phyloP scores from a whole-genome alignment of 2,797 vertebrate genomes.

The Cynopterus sphinx region DNA sequence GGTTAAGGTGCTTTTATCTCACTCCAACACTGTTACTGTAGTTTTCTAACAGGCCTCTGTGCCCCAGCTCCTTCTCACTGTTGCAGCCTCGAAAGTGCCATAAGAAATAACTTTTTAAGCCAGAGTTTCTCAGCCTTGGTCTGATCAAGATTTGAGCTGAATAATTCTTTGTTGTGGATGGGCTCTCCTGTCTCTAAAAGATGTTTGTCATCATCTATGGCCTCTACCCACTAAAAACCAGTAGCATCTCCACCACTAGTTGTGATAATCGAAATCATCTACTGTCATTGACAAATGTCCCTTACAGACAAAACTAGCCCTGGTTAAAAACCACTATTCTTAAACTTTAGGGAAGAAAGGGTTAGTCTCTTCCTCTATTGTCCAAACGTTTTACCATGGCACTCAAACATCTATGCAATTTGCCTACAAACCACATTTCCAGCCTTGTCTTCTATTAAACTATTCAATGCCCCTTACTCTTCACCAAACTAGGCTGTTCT shows the following conservation, averaged over 20 bases:
- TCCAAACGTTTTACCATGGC: neutral
- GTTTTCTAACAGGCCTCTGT: neutral
- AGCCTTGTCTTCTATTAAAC: neutral
- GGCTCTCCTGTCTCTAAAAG: neutral
- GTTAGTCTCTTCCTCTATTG: neutral
- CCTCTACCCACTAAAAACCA: neutral
- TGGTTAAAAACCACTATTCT: neutral
- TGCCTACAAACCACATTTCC: neutral
- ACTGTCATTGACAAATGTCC: neutral
- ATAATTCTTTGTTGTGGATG: neutral
- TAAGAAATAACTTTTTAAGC: neutral
- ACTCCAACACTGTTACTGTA: neutral
- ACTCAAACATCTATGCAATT: neutral
- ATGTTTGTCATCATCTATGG: neutral
- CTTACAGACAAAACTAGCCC: neutral
- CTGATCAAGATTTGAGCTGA: neutral
- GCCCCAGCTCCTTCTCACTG: fast-evolving
- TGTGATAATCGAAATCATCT: neutral
- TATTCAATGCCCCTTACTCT: neutral
- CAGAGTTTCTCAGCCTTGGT: neutral
- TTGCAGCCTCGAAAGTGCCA: neutral
- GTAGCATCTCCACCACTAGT: neutral
- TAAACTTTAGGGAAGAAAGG: neutral
- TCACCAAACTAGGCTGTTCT: neutral
- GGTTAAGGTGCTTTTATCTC: neutral